These are phyloP conservation scores for Tryphoninae sp. DNA, from an alignment of 2,888 invertebrate genomes.

Conservation along the genomic window DNA sequence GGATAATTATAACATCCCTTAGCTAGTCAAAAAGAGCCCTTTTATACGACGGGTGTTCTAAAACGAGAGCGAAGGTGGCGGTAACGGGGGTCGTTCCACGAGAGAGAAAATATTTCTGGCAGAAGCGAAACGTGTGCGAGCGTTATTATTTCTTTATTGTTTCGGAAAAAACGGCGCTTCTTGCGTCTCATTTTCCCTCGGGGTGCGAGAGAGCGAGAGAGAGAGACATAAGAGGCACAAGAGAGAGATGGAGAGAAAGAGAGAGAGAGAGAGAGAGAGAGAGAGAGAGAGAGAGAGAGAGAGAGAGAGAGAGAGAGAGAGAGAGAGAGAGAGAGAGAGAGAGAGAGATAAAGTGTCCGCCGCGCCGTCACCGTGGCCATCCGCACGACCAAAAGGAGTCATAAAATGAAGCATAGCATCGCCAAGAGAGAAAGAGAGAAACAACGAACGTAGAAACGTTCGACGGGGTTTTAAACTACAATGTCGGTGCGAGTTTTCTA, in stretches of 20 bases:
- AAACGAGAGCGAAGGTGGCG: conserved; percentile 42
- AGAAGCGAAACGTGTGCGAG: not conserved
- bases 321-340: conserved; percentile 20
- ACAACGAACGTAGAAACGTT: conserved; percentile 19
- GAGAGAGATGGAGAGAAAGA: conserved; percentile 19
- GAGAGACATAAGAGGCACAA: not conserved
- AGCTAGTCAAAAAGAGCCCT: conserved; percentile 23
- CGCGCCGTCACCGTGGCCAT: conserved; percentile 47
- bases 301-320: not conserved
- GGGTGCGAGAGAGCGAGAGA: not conserved
- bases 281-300: conserved; percentile 21
- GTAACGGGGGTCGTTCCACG: not conserved
- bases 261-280: conserved; percentile 31
- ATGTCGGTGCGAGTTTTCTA: conserved; percentile 55
- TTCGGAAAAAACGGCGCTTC: conserved; percentile 64
- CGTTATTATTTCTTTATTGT: conserved; percentile 50
- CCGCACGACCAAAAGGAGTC: conserved; percentile 58
- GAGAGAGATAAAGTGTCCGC: conserved; percentile 63
- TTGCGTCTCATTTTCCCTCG: conserved; percentile 56
- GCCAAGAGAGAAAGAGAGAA: not conserved
- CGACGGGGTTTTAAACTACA: conserved; percentile 23
- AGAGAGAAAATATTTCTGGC: not conserved
- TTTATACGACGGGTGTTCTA: conserved; percentile 2
- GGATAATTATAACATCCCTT: conserved; percentile 38
- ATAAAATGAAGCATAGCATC: conserved; percentile 60